Conservation (phyloP, 2,113 vertebrate genomes). For the Cyprinodon variegatus region DNA sequence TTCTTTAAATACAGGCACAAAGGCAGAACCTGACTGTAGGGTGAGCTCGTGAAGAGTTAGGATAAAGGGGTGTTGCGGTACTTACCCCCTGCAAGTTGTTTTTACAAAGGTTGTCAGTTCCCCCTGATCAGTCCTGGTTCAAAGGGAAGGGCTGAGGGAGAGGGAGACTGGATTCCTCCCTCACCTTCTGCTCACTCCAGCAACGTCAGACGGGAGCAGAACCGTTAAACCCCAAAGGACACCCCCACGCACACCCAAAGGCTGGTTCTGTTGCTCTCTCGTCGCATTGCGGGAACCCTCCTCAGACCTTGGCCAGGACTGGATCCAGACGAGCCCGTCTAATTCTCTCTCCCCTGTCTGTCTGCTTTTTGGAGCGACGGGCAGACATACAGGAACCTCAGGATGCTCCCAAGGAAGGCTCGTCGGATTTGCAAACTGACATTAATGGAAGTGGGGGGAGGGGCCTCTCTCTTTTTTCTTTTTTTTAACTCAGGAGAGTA, state of each 20-base stretch:
- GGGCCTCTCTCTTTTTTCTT: conserved; percentile 1
- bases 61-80: conserved; percentile 76
- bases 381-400: conserved; percentile 76
- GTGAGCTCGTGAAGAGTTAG: conserved; percentile 63
- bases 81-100: conserved; percentile 81
- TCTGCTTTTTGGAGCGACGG: conserved; percentile 64
- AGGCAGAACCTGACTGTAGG: conserved; percentile 50
- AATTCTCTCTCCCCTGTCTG: conserved; percentile 69
- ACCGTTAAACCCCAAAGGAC: conserved; percentile 67
- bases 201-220: conserved; percentile 81
- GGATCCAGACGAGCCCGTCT: conserved; percentile 79
- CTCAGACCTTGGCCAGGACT: conserved; percentile 80
- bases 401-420: conserved; percentile 78
- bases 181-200: conserved; percentile 75
- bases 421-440: conserved; percentile 71
- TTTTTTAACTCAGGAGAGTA: conserved; percentile 51
- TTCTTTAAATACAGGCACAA: conserved; percentile 21
- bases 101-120: conserved; percentile 77
- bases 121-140: conserved; percentile 82
- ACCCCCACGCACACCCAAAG: conserved; percentile 38
- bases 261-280: conserved; percentile 79
- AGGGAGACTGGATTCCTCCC: conserved; percentile 78
- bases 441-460: conserved; percentile 51
- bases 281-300: conserved; percentile 78
- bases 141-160: conserved; percentile 80